Evolutionary conservation across 2,113 vertebrate genomes (phyloP).

Genomic region (Pomatostomus ruficeps): DNA sequence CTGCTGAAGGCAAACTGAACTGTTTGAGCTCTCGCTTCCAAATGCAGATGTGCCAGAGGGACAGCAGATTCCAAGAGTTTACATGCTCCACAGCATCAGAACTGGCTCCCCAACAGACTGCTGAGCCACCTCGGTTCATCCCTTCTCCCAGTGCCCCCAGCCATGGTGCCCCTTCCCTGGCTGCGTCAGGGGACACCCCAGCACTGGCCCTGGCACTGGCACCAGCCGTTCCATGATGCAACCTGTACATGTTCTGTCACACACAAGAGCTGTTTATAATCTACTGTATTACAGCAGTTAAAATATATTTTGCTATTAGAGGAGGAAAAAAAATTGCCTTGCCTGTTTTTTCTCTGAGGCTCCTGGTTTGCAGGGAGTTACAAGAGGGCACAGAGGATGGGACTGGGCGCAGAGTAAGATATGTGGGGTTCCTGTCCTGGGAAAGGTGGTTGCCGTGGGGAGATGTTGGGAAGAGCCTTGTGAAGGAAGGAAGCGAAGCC

Average conservation of each 20-base stretch:
- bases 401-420: neutral
- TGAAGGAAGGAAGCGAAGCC: neutral
- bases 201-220: neutral
- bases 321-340: neutral
- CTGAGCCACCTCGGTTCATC: accelerated
- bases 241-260: neutral
- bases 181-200: neutral
- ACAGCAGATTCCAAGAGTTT: accelerated
- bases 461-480: neutral
- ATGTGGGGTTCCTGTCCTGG: neutral
- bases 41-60: neutral
- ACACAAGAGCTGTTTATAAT: conserved; percentile 13
- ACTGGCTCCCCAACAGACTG: accelerated
- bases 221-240: accelerated
- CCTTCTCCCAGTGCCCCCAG: neutral
- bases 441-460: neutral
- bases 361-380: neutral
- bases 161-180: accelerated
- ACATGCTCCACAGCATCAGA: accelerated
- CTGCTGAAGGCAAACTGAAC: neutral
- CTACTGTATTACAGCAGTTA: conserved; percentile 26
- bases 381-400: neutral
- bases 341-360: neutral
- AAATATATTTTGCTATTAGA: conserved; percentile 66
- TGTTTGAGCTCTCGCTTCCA: neutral